These are phyloP conservation scores for Cydia amplana DNA, from an alignment of 1,140 invertebrate genomes.

Conservation along the genomic window DNA sequence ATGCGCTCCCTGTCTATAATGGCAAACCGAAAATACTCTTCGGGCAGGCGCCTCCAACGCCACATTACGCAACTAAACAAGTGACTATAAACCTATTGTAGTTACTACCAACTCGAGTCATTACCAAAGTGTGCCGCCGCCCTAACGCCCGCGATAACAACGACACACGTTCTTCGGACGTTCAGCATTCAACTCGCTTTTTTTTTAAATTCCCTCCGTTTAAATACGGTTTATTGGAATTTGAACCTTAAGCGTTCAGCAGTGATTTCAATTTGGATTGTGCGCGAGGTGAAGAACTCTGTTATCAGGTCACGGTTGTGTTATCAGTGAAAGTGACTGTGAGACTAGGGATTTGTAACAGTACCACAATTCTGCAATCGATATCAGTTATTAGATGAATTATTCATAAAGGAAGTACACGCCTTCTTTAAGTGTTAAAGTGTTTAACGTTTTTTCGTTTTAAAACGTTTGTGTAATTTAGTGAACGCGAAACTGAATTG, in stretches of 20 bases:
- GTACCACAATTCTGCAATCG: not conserved
- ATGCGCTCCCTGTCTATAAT: not conserved
- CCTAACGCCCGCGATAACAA: slow-evolving; percentile 23
- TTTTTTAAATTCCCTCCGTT: not conserved
- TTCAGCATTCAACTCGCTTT: slow-evolving; percentile 22
- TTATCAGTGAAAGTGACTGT: slow-evolving; percentile 29
- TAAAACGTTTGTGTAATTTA: slow-evolving; percentile 11
- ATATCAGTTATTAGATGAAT: not conserved
- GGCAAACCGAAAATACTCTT: slow-evolving; percentile 15
- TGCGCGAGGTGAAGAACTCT: not conserved
- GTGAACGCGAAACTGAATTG: slow-evolving; percentile 14
- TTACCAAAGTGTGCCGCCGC: not conserved
- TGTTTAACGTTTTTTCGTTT: not conserved
- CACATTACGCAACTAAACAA: slow-evolving; percentile 16
- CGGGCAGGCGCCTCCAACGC: not conserved
- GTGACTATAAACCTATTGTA: slow-evolving; percentile 19
- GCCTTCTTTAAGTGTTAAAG: slow-evolving; percentile 23
- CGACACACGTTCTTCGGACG: slow-evolving; percentile 20
- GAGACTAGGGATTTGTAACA: not conserved
- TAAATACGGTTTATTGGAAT: slow-evolving; percentile 1
- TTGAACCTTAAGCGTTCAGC: not conserved
- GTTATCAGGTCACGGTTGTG: slow-evolving; percentile 4
- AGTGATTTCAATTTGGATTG: not conserved
- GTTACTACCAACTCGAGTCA: slow-evolving; percentile 10
- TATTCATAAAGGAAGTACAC: slow-evolving; percentile 23